These are phyloP conservation scores for Stenichneumon culpator DNA, from an alignment of 2,888 invertebrate genomes.

Conservation along the genomic window DNA sequence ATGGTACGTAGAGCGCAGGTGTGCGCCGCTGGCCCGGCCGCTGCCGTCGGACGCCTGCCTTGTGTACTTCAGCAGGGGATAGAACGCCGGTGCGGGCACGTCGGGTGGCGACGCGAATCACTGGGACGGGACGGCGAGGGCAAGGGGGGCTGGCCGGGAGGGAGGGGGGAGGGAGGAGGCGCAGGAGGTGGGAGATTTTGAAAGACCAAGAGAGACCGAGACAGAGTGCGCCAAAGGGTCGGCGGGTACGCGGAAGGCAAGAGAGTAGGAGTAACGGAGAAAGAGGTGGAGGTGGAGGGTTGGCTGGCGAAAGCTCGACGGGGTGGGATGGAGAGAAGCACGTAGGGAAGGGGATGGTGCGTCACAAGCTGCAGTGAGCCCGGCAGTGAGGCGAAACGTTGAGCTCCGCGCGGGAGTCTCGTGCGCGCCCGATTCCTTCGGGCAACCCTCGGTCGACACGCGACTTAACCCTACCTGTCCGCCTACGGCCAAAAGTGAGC, in stretches of 20 bases:
- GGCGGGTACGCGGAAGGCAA: constrained; percentile 65
- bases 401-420: constrained; percentile 84
- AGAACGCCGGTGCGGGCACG: constrained; percentile 71
- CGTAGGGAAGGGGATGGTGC: constrained; percentile 80
- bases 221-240: constrained; percentile 66
- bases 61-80: constrained; percentile 75
- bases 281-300: constrained; percentile 61
- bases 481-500: constrained; percentile 69
- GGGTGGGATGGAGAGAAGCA: constrained; percentile 67
- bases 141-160: constrained; percentile 34
- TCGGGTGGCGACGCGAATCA: constrained; percentile 62
- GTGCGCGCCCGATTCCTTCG: constrained; percentile 77
- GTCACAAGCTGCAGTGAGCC: constrained; percentile 84
- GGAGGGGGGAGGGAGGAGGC: constrained; percentile 63
- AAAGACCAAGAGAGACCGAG: constrained; percentile 54
- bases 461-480: constrained; percentile 72
- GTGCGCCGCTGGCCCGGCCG: constrained; percentile 79
- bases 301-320: constrained; percentile 66
- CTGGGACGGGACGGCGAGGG: constrained; percentile 62
- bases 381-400: constrained; percentile 84
- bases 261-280: constrained; percentile 56
- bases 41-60: constrained; percentile 75
- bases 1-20: constrained; percentile 76
- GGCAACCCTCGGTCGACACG: constrained; percentile 70
- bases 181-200: too few relatives aligned